Conservation (phyloP, 2,888 invertebrate species). For the Aricia artaxerxes region DNA sequence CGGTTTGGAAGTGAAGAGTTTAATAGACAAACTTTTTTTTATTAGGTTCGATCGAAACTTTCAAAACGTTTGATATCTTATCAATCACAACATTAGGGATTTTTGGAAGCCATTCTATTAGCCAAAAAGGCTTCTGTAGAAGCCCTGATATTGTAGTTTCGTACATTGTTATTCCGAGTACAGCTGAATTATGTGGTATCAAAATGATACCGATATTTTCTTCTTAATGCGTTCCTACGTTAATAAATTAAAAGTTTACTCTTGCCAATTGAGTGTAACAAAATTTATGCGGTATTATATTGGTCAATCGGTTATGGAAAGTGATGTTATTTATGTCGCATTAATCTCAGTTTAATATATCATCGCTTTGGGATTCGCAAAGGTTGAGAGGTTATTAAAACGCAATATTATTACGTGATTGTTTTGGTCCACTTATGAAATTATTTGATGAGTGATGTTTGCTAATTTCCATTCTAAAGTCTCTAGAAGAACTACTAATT, state of each 20-base stretch:
- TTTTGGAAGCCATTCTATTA: too few species aligned
- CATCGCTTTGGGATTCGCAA: constrained; percentile 28
- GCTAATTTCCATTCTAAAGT: constrained; percentile 2
- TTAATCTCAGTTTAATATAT: constrained; percentile 38
- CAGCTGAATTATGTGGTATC: too few species aligned
- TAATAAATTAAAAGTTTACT: constrained; percentile 13
- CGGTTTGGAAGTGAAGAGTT: too few species aligned
- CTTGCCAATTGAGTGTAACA: constrained; percentile 11
- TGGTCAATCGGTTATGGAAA: constrained; percentile 36
- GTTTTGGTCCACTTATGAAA: constrained; percentile 15
- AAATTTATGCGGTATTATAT: constrained; percentile 30
- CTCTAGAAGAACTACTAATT: not conserved
- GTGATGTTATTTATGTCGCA: constrained; percentile 36
- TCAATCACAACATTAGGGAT: too few species aligned
- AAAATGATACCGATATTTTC: not conserved
- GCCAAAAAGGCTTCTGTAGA: too few species aligned
- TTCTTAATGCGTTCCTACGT: not conserved
- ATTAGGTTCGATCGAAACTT: not conserved
- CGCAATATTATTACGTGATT: constrained; percentile 21
- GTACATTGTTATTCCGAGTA: too few species aligned
- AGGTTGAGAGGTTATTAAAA: constrained; percentile 28
- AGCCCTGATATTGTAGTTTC: too few species aligned
- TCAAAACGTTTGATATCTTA: not conserved
- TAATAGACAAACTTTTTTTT: not conserved
- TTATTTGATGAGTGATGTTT: constrained; percentile 10